These are phyloP conservation scores for Graphium colonna DNA, from an alignment of 2,888 invertebrate species.

Conservation along the genomic window DNA sequence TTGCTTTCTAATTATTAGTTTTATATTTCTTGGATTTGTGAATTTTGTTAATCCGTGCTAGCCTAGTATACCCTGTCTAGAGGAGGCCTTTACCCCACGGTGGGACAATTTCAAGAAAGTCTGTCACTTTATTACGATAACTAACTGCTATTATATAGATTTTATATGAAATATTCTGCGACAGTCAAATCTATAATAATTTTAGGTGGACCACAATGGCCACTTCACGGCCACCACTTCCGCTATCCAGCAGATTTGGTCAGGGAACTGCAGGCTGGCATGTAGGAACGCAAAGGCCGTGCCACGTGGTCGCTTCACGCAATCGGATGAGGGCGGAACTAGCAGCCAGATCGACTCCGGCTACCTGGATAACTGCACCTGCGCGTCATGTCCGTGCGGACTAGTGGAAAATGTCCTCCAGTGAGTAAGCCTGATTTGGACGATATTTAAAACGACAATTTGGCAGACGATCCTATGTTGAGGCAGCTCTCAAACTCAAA, in stretches of 20 bases:
- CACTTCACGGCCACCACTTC: slow-evolving; percentile 39
- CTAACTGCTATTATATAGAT: not conserved
- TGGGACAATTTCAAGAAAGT: not conserved
- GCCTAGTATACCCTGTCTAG: no score
- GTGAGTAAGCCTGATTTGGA: slow-evolving; percentile 29
- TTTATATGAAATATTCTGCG: no score
- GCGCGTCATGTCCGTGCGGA: slow-evolving; percentile 47
- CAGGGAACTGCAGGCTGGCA: slow-evolving; percentile 41
- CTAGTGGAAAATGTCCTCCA: slow-evolving; percentile 39
- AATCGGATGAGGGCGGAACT: slow-evolving; percentile 4
- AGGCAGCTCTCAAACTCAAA: not conserved
- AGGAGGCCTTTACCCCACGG: no score
- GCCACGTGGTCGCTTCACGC: not conserved
- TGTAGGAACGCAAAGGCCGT: slow-evolving; percentile 36
- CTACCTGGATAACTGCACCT: slow-evolving; percentile 36
- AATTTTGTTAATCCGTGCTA: no score
- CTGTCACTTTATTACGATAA: not conserved
- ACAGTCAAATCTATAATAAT: not conserved
- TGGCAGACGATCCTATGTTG: no score
- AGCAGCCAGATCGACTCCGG: slow-evolving; percentile 11
- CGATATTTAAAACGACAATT: no score
- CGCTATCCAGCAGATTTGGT: slow-evolving; percentile 48
- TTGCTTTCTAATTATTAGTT: no score
- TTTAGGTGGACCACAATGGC: slow-evolving; percentile 36
- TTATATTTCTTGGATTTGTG: no score